Evolutionary conservation across 2,888 invertebrate species (phyloP).

Genomic region (Panopea generosa): DNA sequence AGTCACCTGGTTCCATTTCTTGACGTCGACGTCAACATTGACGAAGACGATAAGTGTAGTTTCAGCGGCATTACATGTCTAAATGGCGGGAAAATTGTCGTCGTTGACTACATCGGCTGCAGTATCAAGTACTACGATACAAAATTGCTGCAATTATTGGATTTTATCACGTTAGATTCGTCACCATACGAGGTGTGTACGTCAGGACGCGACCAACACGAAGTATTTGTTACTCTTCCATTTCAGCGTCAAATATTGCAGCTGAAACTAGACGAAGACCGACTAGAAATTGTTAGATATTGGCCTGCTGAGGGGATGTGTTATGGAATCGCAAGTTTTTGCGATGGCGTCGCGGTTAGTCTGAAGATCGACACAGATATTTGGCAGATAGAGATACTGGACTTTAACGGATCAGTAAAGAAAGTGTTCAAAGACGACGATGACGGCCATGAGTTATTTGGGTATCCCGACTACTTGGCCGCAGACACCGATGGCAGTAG

Average conservation of each 20-base stretch:
- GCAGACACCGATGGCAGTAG: conserved; percentile 39
- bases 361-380: conserved; percentile 33
- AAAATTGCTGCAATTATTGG: conserved; percentile 40
- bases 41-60: conserved; percentile 48
- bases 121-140: conserved; percentile 55
- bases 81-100: conserved; percentile 45
- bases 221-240: conserved; percentile 47
- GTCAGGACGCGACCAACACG: conserved; percentile 21
- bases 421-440: conserved; percentile 50
- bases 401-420: conserved; percentile 34
- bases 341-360: conserved; percentile 42
- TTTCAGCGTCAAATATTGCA: conserved; percentile 38
- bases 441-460: conserved; percentile 36
- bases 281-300: conserved; percentile 11
- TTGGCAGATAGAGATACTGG: conserved; percentile 50
- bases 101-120: conserved; percentile 44
- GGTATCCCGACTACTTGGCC: conserved; percentile 49
- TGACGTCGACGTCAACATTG: conserved; percentile 50
- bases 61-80: conserved; percentile 53
- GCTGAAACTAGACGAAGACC: conserved; percentile 14
- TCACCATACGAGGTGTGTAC: conserved; percentile 52
- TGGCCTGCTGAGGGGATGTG: conserved; percentile 42
- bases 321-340: conserved; percentile 44
- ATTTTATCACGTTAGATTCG: conserved; percentile 20
- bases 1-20: conserved; percentile 49